These are phyloP conservation scores for Endotricha flammealis DNA, from an alignment of 2,888 invertebrate genomes.

Conservation along the genomic window DNA sequence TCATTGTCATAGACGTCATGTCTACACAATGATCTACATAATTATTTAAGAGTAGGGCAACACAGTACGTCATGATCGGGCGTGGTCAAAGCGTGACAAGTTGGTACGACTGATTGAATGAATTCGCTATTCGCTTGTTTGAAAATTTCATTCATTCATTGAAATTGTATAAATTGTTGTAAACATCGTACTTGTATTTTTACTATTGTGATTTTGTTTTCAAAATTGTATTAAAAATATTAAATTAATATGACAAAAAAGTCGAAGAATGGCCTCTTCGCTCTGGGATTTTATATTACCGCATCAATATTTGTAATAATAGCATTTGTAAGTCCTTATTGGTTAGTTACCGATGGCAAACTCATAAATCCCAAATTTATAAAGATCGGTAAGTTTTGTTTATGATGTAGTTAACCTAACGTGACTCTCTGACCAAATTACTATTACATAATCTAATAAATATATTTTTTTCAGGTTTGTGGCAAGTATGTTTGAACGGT, in stretches of 20 bases:
- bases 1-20: too few relatives aligned
- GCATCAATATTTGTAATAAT: slow-evolving; percentile 86
- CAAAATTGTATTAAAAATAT: too few relatives aligned
- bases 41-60: too few relatives aligned
- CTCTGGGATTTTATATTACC: slow-evolving; percentile 80
- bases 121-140: too few relatives aligned
- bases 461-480: slow-evolving; percentile 82
- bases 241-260: slow-evolving; percentile 78
- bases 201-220: too few relatives aligned
- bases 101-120: too few relatives aligned
- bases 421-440: background rate
- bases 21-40: too few relatives aligned
- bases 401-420: background rate
- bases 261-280: slow-evolving; percentile 81
- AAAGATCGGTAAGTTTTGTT: slow-evolving; percentile 82
- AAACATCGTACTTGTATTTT: too few relatives aligned
- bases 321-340: slow-evolving; percentile 91
- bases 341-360: slow-evolving; percentile 90
- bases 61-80: too few relatives aligned
- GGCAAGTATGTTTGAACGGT: slow-evolving; percentile 95
- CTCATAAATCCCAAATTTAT: slow-evolving; percentile 87
- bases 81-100: too few relatives aligned
- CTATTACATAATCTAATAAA: background rate
- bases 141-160: too few relatives aligned
- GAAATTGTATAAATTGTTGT: too few relatives aligned